These are phyloP conservation scores for Eupleurogrammus muticus DNA, from an alignment of 2,797 vertebrate genomes.

Conservation along the genomic window DNA sequence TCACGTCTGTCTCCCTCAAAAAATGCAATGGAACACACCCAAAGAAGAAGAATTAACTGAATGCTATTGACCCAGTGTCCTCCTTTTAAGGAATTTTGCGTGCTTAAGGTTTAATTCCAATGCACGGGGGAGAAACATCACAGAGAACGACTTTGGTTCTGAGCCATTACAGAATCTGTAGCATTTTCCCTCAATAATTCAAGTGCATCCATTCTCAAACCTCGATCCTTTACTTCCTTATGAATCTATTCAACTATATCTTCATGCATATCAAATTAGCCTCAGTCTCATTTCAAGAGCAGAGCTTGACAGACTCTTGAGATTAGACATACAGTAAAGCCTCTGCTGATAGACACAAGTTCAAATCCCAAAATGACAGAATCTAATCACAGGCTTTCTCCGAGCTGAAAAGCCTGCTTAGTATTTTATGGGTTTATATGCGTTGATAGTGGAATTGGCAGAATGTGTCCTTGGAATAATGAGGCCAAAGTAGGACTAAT, in stretches of 20 bases:
- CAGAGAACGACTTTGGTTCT: slow-evolving; percentile 29
- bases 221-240: slow-evolving; percentile 10
- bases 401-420: slow-evolving; percentile 19
- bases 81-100: slow-evolving; percentile 45
- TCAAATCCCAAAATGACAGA: slow-evolving; percentile 19
- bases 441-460: slow-evolving; percentile 22
- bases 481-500: slow-evolving; percentile 48
- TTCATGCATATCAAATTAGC: slow-evolving; percentile 55
- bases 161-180: slow-evolving; percentile 45
- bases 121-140: slow-evolving; percentile 56
- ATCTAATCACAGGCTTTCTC: slow-evolving; percentile 19
- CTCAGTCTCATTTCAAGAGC: slow-evolving; percentile 35
- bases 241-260: slow-evolving; percentile 42
- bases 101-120: slow-evolving; percentile 49
- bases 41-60: slow-evolving; percentile 28
- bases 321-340: slow-evolving; percentile 32
- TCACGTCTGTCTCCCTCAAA: slow-evolving; percentile 10
- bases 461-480: slow-evolving; percentile 59
- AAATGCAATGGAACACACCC: slow-evolving; percentile 43
- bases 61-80: slow-evolving; percentile 53
- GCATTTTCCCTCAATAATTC: slow-evolving; percentile 70
- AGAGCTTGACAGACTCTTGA: slow-evolving; percentile 31
- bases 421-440: slow-evolving; percentile 41
- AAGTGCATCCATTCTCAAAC: slow-evolving; percentile 42
- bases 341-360: slow-evolving; percentile 16